These are phyloP conservation scores for Sula dactylatra DNA, from an alignment of 2,113 vertebrate genomes.

Conservation along the genomic window DNA sequence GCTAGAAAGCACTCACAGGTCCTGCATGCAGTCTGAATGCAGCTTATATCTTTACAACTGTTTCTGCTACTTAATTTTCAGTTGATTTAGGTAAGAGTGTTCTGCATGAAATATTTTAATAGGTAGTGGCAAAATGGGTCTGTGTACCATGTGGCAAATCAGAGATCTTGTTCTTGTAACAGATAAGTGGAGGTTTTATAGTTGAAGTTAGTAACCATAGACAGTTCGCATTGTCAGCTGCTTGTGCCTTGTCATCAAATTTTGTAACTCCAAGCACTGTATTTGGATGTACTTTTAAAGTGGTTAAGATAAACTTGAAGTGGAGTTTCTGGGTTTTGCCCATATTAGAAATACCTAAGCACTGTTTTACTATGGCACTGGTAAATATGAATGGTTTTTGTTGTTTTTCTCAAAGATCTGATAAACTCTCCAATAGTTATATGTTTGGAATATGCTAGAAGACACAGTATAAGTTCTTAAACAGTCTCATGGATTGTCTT, in stretches of 20 bases:
- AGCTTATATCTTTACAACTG: neutral
- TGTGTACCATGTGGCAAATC: neutral
- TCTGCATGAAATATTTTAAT: neutral
- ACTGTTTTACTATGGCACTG: neutral
- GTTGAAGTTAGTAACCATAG: neutral
- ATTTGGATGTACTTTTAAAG: neutral
- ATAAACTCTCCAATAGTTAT: fast-evolving
- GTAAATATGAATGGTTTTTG: neutral
- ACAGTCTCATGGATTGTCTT: neutral
- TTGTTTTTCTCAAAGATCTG: neutral
- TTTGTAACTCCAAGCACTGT: neutral
- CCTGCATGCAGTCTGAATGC: neutral
- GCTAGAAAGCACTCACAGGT: neutral
- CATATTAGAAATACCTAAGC: neutral
- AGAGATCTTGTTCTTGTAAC: neutral
- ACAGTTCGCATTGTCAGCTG: neutral
- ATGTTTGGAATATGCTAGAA: neutral
- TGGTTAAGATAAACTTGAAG: neutral
- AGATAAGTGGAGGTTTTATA: neutral
- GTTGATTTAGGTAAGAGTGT: neutral
- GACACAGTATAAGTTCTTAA: neutral
- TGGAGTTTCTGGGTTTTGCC: neutral
- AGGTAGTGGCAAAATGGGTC: neutral
- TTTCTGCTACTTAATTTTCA: neutral
- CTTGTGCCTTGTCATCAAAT: neutral